Conservation (phyloP, 2,797 vertebrate species). For the Sebastes nivosus region DNA sequence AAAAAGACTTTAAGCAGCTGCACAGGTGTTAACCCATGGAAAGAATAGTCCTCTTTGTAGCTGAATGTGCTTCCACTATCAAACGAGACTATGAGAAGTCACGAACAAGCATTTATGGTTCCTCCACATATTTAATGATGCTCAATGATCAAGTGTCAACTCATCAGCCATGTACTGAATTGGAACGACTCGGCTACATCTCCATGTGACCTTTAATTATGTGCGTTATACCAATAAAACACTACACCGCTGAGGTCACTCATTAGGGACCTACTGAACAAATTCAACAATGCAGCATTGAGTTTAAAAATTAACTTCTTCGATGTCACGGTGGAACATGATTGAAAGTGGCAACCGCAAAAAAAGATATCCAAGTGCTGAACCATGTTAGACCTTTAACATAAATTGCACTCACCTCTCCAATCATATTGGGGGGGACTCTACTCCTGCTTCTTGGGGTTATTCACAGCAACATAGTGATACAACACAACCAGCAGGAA, state of each 20-base stretch:
- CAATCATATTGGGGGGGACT: background rate
- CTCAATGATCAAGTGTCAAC: background rate
- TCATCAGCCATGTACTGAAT: background rate
- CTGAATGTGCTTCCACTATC: background rate
- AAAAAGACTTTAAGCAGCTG: background rate
- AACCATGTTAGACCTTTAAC: background rate
- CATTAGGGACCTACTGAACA: background rate
- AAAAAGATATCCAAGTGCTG: background rate
- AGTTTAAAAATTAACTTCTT: background rate
- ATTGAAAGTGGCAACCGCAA: background rate
- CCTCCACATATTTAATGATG: background rate
- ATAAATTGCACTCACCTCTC: slow-evolving; percentile 39
- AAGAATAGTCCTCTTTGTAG: background rate
- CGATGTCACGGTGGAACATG: background rate
- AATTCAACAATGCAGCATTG: background rate
- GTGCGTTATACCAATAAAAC: no score
- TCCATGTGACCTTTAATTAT: background rate
- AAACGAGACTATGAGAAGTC: background rate
- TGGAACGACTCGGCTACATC: background rate
- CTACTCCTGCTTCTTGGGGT: slow-evolving; percentile 95
- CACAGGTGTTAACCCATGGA: background rate
- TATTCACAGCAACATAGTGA: slow-evolving; percentile 98
- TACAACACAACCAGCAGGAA: slow-evolving; percentile 96
- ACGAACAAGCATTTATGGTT: background rate
- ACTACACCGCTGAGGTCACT: background rate